A percentile compares a stretch with the other conserved stretches of the same genome.
These are phyloP conservation scores for Dynastes hyllus DNA, from an alignment of 2,888 invertebrate genomes.

Conservation along the genomic window DNA sequence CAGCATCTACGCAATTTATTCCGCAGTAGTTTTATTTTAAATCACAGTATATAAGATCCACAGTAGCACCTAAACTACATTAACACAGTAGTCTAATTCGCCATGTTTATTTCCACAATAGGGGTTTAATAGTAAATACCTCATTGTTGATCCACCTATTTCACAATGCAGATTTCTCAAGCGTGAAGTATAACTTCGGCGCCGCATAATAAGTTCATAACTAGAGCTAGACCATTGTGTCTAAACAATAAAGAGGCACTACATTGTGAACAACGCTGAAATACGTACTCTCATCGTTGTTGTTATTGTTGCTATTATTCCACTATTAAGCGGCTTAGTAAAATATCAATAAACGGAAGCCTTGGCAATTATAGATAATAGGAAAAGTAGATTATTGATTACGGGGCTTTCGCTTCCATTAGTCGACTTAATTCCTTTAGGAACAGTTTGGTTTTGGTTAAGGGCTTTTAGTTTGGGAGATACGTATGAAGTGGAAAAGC, in stretches of 20 bases:
- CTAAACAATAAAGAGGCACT: neutral
- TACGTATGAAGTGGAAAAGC: neutral
- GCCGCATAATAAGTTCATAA: neutral
- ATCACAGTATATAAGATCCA: no score
- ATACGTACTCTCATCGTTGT: neutral
- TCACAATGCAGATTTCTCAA: neutral
- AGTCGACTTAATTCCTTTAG: neutral
- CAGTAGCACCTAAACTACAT: neutral
- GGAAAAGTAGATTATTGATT: neutral
- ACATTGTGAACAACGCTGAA: neutral
- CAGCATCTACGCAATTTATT: no score
- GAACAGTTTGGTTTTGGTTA: neutral
- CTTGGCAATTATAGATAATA: neutral
- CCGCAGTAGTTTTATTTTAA: no score
- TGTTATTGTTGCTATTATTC: slow-evolving; percentile 8
- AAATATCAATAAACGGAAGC: neutral
- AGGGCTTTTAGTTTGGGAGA: neutral
- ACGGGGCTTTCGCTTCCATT: neutral
- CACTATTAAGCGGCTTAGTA: neutral
- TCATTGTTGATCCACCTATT: slow-evolving; percentile 6
- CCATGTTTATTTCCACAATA: neutral
- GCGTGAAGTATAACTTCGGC: neutral
- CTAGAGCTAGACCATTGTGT: slow-evolving; percentile 2
- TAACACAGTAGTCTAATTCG: neutral
- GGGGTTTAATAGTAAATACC: slow-evolving; percentile 3